A percentile compares a stretch with the other conserved stretches of the same genome.
phyloP scores from a whole-genome alignment of 2,888 invertebrate genomes.

The Campoplex nolae region DNA sequence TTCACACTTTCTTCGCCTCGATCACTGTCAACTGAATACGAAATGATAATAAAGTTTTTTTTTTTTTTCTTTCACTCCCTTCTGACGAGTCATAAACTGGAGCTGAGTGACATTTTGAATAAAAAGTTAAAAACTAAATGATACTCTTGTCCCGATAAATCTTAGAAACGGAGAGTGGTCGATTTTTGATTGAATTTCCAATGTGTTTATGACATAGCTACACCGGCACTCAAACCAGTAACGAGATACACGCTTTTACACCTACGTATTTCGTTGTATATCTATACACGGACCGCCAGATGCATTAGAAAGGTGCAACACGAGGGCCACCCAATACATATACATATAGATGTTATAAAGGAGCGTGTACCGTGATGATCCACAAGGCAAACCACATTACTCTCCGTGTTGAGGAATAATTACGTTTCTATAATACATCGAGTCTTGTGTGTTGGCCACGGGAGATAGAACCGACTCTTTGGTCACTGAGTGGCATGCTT shows the following conservation, averaged over 20 bases:
- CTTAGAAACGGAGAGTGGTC: not conserved
- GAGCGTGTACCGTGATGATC: constrained; percentile 68
- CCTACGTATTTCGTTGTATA: constrained; percentile 21
- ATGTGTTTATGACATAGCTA: constrained; percentile 9
- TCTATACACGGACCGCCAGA: constrained; percentile 8
- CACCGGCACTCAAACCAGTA: constrained; percentile 15
- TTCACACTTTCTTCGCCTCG: too few species aligned
- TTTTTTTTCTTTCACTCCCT: not conserved
- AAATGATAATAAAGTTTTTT: not conserved
- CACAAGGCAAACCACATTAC: constrained; percentile 82
- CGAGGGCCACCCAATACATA: constrained; percentile 63
- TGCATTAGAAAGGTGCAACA: constrained; percentile 80
- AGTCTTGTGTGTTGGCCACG: constrained; percentile 35
- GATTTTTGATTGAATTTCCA: constrained; percentile 19
- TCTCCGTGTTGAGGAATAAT: constrained; percentile 75
- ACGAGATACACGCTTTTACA: constrained; percentile 40
- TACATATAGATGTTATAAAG: not conserved
- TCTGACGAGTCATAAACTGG: not conserved
- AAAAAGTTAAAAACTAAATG: not conserved
- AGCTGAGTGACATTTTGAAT: not conserved
- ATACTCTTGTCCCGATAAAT: not conserved
- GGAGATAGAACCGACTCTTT: constrained; percentile 20
- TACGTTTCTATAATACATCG: constrained; percentile 71
- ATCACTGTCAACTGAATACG: not conserved
- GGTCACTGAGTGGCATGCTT: constrained; percentile 42